Conservation (phyloP, 1,140 invertebrate genomes). For the Drosophila kurseongensis region DNA sequence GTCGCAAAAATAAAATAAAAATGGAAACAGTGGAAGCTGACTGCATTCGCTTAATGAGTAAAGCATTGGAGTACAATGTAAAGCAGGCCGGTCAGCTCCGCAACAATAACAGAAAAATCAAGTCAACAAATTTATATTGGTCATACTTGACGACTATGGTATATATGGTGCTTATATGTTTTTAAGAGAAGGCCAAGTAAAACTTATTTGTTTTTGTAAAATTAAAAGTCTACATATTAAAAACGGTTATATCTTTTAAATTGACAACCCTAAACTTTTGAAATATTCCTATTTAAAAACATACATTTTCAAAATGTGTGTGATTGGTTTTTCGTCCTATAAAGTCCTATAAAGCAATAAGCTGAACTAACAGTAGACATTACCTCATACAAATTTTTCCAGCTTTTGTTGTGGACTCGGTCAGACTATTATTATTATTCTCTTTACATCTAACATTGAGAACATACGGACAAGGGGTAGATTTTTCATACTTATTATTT, state of each 20-base stretch:
- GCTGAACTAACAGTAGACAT: too few species aligned
- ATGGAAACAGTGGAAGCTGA: conserved; percentile 4
- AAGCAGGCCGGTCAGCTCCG: conserved; percentile 55
- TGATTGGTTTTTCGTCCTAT: too few species aligned
- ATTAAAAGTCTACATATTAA: too few species aligned
- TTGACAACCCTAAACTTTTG: background rate
- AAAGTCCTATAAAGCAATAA: too few species aligned
- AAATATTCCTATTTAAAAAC: too few species aligned
- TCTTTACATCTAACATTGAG: background rate
- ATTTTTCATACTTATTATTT: too few species aligned
- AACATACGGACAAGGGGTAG: background rate
- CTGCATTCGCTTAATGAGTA: conserved; percentile 15
- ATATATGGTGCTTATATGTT: background rate
- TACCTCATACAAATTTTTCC: too few species aligned
- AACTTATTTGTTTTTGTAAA: too few species aligned
- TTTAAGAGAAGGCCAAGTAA: too few species aligned
- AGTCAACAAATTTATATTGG: conserved; percentile 7
- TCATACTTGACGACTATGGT: background rate
- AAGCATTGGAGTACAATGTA: conserved; percentile 36
- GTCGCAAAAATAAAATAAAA: conserved; percentile 36
- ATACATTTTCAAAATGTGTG: too few species aligned
- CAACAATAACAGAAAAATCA: conserved; percentile 11
- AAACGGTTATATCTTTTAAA: background rate
- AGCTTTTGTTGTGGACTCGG: background rate
- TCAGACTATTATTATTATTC: too few species aligned